phyloP scores from a whole-genome alignment of 1,140 invertebrate genomes.

The Zaprionus camerounensis region DNA sequence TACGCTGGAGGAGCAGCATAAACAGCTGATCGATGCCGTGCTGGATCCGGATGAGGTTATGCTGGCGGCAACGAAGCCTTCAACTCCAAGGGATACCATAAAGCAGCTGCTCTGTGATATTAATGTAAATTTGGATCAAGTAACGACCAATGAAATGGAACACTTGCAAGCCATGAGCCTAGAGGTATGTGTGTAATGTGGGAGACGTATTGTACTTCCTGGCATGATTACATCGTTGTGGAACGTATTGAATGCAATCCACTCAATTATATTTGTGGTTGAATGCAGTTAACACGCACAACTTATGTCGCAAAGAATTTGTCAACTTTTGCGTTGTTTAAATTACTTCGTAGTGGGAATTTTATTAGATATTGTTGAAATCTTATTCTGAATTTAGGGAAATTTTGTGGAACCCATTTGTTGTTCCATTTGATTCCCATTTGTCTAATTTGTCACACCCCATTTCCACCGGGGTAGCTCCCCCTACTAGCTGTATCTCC shows the following conservation, averaged over 20 bases:
- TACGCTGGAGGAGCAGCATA: conserved; percentile 48
- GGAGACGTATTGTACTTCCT: background rate
- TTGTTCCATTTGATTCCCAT: conserved; percentile 14
- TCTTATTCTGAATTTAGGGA: background rate
- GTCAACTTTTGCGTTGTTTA: background rate
- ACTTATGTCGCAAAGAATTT: background rate
- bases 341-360: background rate
- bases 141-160: conserved; percentile 68
- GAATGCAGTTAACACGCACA: background rate
- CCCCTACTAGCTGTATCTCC: background rate
- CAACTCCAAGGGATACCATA: conserved; percentile 43
- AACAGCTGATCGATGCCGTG: conserved; percentile 23
- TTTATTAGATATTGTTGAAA: background rate
- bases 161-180: conserved; percentile 72
- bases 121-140: conserved; percentile 66
- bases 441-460: conserved; percentile 19
- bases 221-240: background rate
- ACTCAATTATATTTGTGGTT: background rate
- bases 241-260: background rate
- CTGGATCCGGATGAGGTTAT: background rate
- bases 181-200: conserved; percentile 59
- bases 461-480: background rate
- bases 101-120: conserved; percentile 56
- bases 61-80: background rate
- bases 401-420: background rate